Evolutionary conservation across 2,113 vertebrate species (phyloP).

Genomic region (Camelus bactrianus): DNA sequence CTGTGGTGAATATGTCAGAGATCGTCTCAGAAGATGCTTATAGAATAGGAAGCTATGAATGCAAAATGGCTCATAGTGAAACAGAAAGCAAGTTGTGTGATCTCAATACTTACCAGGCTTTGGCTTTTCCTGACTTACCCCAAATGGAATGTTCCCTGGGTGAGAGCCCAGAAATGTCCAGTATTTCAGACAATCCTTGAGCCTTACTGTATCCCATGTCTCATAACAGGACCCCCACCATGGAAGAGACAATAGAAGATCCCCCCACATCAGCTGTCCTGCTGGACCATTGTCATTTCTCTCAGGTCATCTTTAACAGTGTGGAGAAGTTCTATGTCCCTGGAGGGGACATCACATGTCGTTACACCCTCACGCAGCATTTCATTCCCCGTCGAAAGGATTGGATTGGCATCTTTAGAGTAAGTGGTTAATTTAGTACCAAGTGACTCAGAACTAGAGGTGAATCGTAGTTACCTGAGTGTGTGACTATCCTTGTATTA

Average conservation of each 20-base stretch:
- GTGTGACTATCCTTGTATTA: background rate
- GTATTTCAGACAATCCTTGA: background rate
- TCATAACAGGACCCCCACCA: slow-evolving; percentile 67
- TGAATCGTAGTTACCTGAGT: background rate
- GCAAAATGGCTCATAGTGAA: slow-evolving; percentile 44
- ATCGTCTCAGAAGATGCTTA: background rate
- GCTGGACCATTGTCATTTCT: slow-evolving; percentile 81
- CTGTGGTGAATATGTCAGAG: background rate
- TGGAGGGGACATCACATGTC: slow-evolving; percentile 82
- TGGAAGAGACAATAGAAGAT: slow-evolving; percentile 77
- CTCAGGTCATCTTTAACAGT: slow-evolving; percentile 84
- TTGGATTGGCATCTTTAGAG: slow-evolving; percentile 89
- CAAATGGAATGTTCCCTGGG: slow-evolving; percentile 52
- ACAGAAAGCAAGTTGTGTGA: slow-evolving; percentile 56
- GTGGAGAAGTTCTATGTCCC: slow-evolving; percentile 85
- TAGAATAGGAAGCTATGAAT: background rate
- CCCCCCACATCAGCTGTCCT: slow-evolving; percentile 79
- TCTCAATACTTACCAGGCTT: background rate
- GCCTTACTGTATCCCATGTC: background rate
- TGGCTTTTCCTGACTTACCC: slow-evolving; percentile 19
- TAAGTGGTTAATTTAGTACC: slow-evolving; percentile 66
- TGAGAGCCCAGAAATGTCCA: background rate
- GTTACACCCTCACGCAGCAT: slow-evolving; percentile 77
- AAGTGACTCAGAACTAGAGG: background rate
- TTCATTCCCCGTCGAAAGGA: slow-evolving; percentile 83